Evolutionary conservation across 2,888 invertebrate genomes (phyloP), one percentile per base, ranked within the genome.

Genomic region (Flexamia atlantica): DNA sequence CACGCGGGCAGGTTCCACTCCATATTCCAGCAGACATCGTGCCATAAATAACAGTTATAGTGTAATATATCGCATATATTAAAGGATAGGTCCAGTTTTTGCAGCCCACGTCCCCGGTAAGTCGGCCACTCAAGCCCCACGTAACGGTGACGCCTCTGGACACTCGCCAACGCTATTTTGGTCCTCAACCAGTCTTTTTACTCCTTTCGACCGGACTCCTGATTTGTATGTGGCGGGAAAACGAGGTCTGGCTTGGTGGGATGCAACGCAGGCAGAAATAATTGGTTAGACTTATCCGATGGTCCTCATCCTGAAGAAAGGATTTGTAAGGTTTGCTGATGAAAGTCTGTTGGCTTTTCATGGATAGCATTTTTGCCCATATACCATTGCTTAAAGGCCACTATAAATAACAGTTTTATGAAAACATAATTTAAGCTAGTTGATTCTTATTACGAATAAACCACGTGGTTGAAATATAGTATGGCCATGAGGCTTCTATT

Each of bases 81-180:
- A 64, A 64, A 64, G 64, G 64, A 64, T 64, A 64, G 64, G 64
- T 64, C 64, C 64, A 64, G 64, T 64, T 64, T 64, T 64, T 64
- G 64, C 64, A 30, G 14, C 64, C 64, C 64, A 64, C 64, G 30
- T 25, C 28, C 28, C 10, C 28, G 30, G 64, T 64, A 64, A 64
- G 57, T 57, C 57, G 57, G 57, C 57, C 57, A 57, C 23, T 23
- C 57, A n/a, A n/a, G n/a, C n/a, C n/a, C n/a, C n/a, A n/a, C n/a
- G n/a, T 64, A 64, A 64, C 25, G 30, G 64, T 64, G 28, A 64
- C 30, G 10, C 17, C 25, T 3, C 64, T 64, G 64, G 64, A 64
- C 14, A 3, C 64, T 28, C 17, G 64, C 64, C 64, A 64, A 64
- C 30, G 28, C 64, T 64, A 64, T 64, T 64, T 64, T 64, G 5